These are phyloP conservation scores for Cecropterus lyciades DNA, from an alignment of 1,140 invertebrate genomes.

Conservation along the genomic window DNA sequence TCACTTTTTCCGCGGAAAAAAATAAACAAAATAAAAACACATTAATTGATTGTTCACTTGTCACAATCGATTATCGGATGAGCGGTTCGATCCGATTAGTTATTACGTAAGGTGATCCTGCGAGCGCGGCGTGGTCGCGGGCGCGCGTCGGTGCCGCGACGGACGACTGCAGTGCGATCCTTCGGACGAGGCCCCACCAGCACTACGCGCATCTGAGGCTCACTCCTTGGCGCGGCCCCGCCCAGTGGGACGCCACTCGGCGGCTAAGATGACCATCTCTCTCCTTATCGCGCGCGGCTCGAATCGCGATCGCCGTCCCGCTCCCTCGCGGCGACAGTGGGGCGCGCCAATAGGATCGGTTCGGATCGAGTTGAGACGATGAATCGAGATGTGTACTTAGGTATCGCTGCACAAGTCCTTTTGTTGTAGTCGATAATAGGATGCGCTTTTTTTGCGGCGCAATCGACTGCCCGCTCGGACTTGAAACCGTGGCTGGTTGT, in stretches of 20 bases:
- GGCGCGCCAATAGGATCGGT: slow-evolving; percentile 81
- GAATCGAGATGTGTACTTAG: slow-evolving; percentile 83
- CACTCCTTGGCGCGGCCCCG: slow-evolving; percentile 80
- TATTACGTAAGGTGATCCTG: slow-evolving; percentile 75
- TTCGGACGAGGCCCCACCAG: slow-evolving; percentile 75
- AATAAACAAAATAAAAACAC: slow-evolving; percentile 52
- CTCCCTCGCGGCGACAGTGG: slow-evolving; percentile 76
- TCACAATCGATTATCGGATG: slow-evolving; percentile 76
- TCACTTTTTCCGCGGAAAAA: slow-evolving; percentile 44
- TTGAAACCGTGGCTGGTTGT: slow-evolving; percentile 38
- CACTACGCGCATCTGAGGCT: slow-evolving; percentile 79
- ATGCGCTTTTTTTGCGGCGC: slow-evolving; percentile 81
- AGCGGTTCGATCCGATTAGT: slow-evolving; percentile 66
- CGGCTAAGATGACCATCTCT: slow-evolving; percentile 77
- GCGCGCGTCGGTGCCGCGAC: slow-evolving; percentile 72
- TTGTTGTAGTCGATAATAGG: slow-evolving; percentile 84
- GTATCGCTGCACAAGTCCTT: slow-evolving; percentile 83
- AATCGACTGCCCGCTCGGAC: slow-evolving; percentile 68
- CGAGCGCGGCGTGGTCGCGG: slow-evolving; percentile 55
- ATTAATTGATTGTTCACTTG: slow-evolving; percentile 59
- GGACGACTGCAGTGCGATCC: slow-evolving; percentile 81
- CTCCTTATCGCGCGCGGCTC: slow-evolving; percentile 61
- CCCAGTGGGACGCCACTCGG: slow-evolving; percentile 81
- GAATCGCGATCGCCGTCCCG: slow-evolving; percentile 53
- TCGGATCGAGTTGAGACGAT: slow-evolving; percentile 82